These are phyloP conservation scores for Drosophila gunungcola DNA, from an alignment of 1,140 invertebrate genomes.

Conservation along the genomic window DNA sequence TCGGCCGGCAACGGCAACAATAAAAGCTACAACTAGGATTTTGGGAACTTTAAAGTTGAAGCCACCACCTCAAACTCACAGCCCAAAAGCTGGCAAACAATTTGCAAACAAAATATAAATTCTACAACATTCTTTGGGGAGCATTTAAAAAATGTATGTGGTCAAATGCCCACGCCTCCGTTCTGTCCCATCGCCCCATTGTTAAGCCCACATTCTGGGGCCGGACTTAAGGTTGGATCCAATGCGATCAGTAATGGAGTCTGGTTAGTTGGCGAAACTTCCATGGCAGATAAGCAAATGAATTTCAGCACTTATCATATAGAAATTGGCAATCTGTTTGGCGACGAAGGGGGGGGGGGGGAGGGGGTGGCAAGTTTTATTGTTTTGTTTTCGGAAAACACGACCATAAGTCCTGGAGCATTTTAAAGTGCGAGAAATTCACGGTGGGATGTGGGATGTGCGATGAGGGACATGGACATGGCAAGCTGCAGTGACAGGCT, in stretches of 20 bases:
- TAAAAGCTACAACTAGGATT: neutral
- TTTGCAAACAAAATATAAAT: constrained; percentile 62
- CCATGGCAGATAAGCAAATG: constrained; percentile 25
- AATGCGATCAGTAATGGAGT: constrained; percentile 34
- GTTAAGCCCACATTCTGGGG: neutral
- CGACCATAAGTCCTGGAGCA: constrained; percentile 36
- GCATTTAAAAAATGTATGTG: constrained; percentile 62
- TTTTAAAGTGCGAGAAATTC: constrained; percentile 28
- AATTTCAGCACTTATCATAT: constrained; percentile 48
- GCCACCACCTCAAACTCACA: constrained; percentile 16
- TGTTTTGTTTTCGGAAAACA: constrained; percentile 41
- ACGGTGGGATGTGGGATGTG: neutral
- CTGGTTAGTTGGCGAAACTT: constrained; percentile 36
- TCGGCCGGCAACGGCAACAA: constrained; percentile 27
- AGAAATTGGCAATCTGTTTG: constrained; percentile 36
- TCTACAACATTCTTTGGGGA: constrained; percentile 52
- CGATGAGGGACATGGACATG: neutral
- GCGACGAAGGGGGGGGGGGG: neutral
- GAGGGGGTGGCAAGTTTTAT: constrained; percentile 19
- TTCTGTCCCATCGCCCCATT: neutral
- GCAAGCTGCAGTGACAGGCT: constrained; percentile 27
- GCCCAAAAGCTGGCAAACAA: constrained; percentile 42
- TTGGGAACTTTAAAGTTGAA: constrained; percentile 24
- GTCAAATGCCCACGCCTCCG: constrained; percentile 25
- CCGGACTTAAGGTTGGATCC: constrained; percentile 16